Conservation (phyloP, 2,888 invertebrate genomes). For the Lomographa bimaculata region DNA sequence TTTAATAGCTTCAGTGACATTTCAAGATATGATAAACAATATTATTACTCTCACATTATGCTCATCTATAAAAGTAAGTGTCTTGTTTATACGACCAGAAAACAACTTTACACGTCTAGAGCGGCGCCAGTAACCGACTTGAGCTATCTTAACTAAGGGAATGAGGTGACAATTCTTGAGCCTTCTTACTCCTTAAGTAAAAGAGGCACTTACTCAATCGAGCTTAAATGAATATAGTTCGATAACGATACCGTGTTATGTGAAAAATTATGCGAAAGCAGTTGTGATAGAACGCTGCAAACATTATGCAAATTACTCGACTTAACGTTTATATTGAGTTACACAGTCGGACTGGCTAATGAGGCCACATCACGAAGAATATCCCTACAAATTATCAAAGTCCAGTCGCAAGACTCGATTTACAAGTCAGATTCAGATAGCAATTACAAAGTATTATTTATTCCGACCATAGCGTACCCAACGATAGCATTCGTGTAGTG, state of each 20-base stretch:
- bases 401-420: constrained; percentile 52
- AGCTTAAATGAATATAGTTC: constrained; percentile 48
- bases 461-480: constrained; percentile 56
- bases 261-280: constrained; percentile 40
- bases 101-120: constrained; percentile 27
- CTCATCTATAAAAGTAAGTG: constrained; percentile 28
- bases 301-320: constrained; percentile 47
- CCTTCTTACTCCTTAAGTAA: constrained; percentile 42
- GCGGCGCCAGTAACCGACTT: constrained; percentile 38
- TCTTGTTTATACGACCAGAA: constrained; percentile 42
- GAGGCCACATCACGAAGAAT: constrained; percentile 50
- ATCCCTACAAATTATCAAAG: constrained; percentile 54
- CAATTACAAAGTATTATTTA: constrained; percentile 72
- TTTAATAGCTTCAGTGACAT: constrained; percentile 8
- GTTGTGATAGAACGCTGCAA: constrained; percentile 41
- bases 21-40: constrained; percentile 17
- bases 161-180: constrained; percentile 59
- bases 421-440: constrained; percentile 59
- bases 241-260: constrained; percentile 39
- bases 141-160: constrained; percentile 55
- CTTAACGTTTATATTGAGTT: constrained; percentile 45
- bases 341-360: constrained; percentile 46
- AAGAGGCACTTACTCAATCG: constrained; percentile 49
- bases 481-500: constrained; percentile 65
- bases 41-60: constrained; percentile 26